These are phyloP conservation scores for zebrafish (Danio rerio) DNA, from an alignment of 2,113 vertebrate species.

Conservation along the genomic window DNA sequence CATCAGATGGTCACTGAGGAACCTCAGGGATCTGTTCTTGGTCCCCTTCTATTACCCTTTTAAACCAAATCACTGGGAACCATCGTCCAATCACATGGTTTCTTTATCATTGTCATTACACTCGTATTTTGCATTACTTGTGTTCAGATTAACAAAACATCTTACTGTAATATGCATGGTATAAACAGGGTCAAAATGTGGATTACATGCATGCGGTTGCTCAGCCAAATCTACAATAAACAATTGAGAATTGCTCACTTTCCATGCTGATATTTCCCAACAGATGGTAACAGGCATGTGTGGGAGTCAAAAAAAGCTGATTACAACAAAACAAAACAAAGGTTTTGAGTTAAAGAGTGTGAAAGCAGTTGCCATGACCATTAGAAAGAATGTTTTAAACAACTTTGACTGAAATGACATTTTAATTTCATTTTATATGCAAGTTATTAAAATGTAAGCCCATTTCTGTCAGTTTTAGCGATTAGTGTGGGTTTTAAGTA, in stretches of 20 bases:
- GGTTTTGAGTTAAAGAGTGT: not conserved
- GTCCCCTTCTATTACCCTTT: no score
- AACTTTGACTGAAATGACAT: not conserved
- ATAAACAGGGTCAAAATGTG: no score
- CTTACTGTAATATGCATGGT: no score
- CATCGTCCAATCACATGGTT: no score
- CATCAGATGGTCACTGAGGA: no score
- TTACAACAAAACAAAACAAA: conserved; percentile 4
- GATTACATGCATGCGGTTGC: no score
- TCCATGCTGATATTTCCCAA: not conserved
- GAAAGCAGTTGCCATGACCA: not conserved
- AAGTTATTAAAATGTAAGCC: not conserved
- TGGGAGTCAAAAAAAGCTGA: not conserved
- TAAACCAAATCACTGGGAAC: no score
- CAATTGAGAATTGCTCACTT: not conserved
- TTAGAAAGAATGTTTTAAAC: not conserved
- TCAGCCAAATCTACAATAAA: not conserved
- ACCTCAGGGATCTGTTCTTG: no score
- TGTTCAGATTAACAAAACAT: no score
- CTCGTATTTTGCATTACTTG: no score
- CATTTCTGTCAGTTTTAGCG: not conserved
- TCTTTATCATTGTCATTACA: no score
- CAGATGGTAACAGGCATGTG: not conserved
- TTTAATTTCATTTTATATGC: not conserved
- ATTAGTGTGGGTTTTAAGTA: not conserved